Percentiles rank a stretch among this genome's conserved stretches.
Conservation (phyloP, 1,140 invertebrate species). For the Apocrypta bakeri region DNA sequence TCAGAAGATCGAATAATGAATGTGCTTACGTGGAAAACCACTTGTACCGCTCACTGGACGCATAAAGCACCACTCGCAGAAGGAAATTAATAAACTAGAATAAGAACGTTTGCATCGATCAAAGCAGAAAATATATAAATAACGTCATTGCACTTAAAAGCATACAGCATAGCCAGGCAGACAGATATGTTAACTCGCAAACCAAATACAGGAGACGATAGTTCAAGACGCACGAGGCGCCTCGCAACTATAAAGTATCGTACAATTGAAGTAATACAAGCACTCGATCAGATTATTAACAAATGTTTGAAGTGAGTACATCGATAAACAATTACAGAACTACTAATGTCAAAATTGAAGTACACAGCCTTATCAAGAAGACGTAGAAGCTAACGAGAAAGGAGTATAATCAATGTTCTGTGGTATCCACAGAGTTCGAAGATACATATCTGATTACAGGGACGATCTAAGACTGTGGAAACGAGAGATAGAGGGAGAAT, state of each 20-base stretch:
- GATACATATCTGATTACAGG: slow-evolving; percentile 33
- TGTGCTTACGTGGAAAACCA: background rate
- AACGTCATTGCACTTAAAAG: too few relatives aligned
- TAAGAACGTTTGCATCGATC: too few relatives aligned
- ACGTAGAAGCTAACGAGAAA: background rate
- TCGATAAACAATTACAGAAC: background rate
- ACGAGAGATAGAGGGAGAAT: background rate
- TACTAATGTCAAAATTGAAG: background rate
- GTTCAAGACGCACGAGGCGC: too few relatives aligned
- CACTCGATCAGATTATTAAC: too few relatives aligned
- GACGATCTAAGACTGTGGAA: slow-evolving; percentile 9
- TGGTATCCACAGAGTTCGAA: background rate
- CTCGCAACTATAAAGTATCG: too few relatives aligned
- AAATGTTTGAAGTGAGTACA: background rate
- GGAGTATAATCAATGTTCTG: slow-evolving; percentile 15
- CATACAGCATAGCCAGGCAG: too few relatives aligned
- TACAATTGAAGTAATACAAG: too few relatives aligned
- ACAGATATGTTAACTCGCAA: too few relatives aligned
- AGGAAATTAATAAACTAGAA: background rate
- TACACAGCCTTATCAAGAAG: background rate
- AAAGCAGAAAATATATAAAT: too few relatives aligned
- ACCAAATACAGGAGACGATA: too few relatives aligned
- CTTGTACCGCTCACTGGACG: background rate
- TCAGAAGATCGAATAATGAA: background rate
- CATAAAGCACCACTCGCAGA: background rate